A percentile compares a stretch with the other conserved stretches of the same genome.
Conservation (phyloP, 2,113 vertebrate species). For the Circaetus cinerascens region DNA sequence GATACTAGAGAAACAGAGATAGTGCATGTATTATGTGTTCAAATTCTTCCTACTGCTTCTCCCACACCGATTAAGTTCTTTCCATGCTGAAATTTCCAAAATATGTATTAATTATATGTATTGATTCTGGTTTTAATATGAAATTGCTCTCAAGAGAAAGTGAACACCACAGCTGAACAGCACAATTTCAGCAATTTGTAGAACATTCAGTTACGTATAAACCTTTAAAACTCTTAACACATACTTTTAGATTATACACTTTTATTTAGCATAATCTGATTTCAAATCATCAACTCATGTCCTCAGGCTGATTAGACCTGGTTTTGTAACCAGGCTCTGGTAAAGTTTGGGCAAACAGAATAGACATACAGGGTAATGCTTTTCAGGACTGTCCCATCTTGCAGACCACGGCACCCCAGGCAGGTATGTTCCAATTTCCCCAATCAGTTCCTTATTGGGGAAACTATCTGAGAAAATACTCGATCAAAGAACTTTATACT, state of each 20-base stretch:
- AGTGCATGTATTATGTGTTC: background rate
- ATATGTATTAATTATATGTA: background rate
- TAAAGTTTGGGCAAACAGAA: background rate
- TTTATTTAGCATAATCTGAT: background rate
- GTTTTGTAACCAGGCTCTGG: background rate
- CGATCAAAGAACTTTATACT: background rate
- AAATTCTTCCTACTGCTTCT: background rate
- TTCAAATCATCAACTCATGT: background rate
- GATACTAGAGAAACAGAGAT: background rate
- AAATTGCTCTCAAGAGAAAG: background rate
- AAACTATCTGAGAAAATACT: background rate
- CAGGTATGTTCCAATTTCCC: background rate
- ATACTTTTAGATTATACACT: background rate
- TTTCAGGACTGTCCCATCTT: background rate
- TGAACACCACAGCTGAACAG: background rate
- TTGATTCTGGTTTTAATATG: background rate
- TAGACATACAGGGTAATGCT: background rate
- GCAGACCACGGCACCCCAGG: background rate
- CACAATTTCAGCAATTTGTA: background rate
- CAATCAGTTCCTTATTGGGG: background rate
- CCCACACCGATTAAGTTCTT: background rate
- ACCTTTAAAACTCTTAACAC: background rate
- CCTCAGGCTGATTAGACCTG: background rate
- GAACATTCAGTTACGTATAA: background rate
- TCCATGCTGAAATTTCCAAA: background rate